These are phyloP conservation scores for Dryas iulia DNA, from an alignment of 1,140 invertebrate genomes.

Conservation along the genomic window DNA sequence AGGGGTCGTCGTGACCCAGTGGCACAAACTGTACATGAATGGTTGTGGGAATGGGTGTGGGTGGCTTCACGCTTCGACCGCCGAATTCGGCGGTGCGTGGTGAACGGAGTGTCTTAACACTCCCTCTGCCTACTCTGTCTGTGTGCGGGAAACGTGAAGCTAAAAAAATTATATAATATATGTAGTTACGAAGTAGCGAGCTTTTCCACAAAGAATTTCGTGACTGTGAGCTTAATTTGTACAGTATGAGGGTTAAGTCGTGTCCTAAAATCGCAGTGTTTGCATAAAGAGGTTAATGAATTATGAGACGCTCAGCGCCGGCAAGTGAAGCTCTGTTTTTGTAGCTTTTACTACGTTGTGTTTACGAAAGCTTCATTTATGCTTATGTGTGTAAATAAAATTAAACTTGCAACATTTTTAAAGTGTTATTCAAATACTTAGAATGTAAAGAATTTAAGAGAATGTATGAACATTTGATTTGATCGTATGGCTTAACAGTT, in stretches of 20 bases:
- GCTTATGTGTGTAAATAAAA: background rate
- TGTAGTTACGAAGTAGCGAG: background rate
- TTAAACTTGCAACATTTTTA: background rate
- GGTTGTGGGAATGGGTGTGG: too few species aligned
- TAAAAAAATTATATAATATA: background rate
- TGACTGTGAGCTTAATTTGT: background rate
- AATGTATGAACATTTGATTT: too few species aligned
- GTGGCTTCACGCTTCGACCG: too few species aligned
- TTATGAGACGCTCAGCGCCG: background rate
- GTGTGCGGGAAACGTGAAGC: too few species aligned
- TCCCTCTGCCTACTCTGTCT: too few species aligned
- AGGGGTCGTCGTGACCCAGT: too few species aligned
- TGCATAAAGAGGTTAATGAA: constrained; percentile 13
- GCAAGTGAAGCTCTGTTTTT: background rate
- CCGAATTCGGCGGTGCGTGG: too few species aligned
- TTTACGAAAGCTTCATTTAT: background rate
- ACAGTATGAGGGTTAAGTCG: constrained; percentile 5
- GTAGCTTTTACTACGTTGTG: background rate
- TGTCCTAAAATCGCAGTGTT: constrained; percentile 12
- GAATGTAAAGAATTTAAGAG: too few species aligned
- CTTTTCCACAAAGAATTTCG: background rate
- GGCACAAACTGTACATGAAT: too few species aligned
- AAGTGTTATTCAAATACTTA: too few species aligned
- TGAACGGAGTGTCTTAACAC: too few species aligned
- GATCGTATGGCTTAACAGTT: too few species aligned